Percentiles rank a stretch among this genome's conserved stretches.
These are phyloP conservation scores for Lepisosteus osseus DNA, from an alignment of 2,113 vertebrate genomes.

Conservation along the genomic window DNA sequence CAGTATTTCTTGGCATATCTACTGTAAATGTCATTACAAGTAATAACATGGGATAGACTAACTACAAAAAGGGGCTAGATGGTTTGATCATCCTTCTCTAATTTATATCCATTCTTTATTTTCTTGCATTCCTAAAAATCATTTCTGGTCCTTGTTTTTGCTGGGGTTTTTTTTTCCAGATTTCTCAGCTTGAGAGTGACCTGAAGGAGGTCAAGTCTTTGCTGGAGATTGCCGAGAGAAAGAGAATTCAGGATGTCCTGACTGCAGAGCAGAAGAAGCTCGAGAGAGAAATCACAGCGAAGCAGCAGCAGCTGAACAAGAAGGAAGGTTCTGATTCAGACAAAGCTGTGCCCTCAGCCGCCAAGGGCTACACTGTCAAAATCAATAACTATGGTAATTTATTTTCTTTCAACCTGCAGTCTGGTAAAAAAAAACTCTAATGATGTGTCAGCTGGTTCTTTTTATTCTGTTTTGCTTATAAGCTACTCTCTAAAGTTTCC, in stretches of 20 bases:
- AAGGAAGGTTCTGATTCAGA: conserved; percentile 58
- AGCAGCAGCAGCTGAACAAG: conserved; percentile 62
- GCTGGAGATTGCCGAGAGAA: conserved; percentile 71
- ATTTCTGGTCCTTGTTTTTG: too few relatives aligned
- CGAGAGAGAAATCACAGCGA: conserved; percentile 80
- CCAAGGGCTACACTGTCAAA: conserved; percentile 84
- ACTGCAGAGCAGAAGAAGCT: conserved; percentile 79
- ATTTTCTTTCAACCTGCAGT: fast-evolving
- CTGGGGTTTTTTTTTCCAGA: conserved; percentile 41
- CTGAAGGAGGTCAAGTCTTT: conserved; percentile 78
- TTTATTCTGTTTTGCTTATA: too few relatives aligned
- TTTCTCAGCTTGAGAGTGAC: conserved; percentile 80
- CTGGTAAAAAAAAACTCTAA: too few relatives aligned
- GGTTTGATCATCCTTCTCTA: too few relatives aligned
- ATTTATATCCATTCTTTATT: too few relatives aligned
- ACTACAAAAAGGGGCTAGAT: too few relatives aligned
- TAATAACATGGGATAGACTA: too few relatives aligned
- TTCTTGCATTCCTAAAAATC: too few relatives aligned
- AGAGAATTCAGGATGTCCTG: conserved; percentile 74
- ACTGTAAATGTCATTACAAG: too few relatives aligned
- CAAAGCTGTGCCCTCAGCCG: conserved; percentile 53
- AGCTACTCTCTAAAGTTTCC: too few relatives aligned
- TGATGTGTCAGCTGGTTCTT: too few relatives aligned
- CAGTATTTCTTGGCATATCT: too few relatives aligned
- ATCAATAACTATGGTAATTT: conserved; percentile 89